phyloP scores from a whole-genome alignment of 1,140 invertebrate species.

The Charaxes varanes region DNA sequence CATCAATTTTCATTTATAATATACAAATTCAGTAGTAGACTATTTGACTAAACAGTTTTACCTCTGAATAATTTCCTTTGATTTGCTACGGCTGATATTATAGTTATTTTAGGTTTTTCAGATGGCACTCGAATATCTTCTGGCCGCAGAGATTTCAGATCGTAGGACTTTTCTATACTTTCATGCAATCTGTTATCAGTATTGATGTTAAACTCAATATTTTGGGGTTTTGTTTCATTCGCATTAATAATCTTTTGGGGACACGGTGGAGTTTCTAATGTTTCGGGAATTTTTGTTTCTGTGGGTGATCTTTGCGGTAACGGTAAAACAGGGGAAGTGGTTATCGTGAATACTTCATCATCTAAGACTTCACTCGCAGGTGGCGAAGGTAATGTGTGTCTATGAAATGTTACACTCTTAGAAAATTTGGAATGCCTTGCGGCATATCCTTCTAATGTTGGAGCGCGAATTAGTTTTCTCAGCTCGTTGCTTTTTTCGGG shows the following conservation, averaged over 20 bases:
- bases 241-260: constrained; percentile 29
- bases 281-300: constrained; percentile 16
- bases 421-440: constrained; percentile 89
- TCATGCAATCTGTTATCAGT: constrained; percentile 39
- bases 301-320: constrained; percentile 26
- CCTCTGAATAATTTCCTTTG: constrained; percentile 68
- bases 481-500: constrained; percentile 74
- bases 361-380: constrained; percentile 75
- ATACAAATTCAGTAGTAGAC: not conserved
- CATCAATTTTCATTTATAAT: not conserved
- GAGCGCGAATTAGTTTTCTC: constrained; percentile 81
- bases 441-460: constrained; percentile 89
- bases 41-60: constrained; percentile 23
- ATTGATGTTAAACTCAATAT: constrained; percentile 32
- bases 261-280: constrained; percentile 14
- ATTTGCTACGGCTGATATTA: constrained; percentile 67
- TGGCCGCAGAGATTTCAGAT: constrained; percentile 52
- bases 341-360: constrained; percentile 47
- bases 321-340: constrained; percentile 24
- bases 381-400: constrained; percentile 87
- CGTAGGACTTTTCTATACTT: constrained; percentile 42
- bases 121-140: constrained; percentile 69
- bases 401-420: constrained; percentile 91
- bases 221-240: constrained; percentile 22
- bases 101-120: constrained; percentile 64